phyloP scores from a whole-genome alignment of 2,797 vertebrate species.

The Craterocephalus amniculus region DNA sequence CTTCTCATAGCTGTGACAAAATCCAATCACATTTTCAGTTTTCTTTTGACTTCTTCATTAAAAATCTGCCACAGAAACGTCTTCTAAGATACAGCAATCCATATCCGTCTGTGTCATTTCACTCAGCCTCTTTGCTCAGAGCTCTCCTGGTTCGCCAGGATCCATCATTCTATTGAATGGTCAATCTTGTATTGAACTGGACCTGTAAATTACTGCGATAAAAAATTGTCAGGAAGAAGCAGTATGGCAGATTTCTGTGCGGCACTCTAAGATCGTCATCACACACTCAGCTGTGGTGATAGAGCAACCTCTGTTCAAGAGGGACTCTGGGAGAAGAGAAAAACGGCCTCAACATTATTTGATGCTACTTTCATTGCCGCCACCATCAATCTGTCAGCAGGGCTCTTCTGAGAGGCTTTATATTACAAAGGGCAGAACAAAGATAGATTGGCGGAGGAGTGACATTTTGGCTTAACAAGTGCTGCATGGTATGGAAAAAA shows the following conservation, averaged over 20 bases:
- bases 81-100: conserved; percentile 27
- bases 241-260: conserved; percentile 23
- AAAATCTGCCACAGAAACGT: conserved; percentile 3
- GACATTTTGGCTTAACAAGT: not conserved
- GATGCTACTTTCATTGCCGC: conserved; percentile 13
- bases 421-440: conserved; percentile 24
- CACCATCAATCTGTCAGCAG: conserved; percentile 18
- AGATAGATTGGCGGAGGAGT: conserved; percentile 13
- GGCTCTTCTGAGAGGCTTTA: conserved; percentile 13
- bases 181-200: conserved; percentile 40
- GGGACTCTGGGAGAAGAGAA: not conserved
- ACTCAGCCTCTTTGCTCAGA: not conserved
- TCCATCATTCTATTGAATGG: conserved; percentile 33
- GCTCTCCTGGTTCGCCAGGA: conserved; percentile 12
- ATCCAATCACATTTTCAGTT: conserved; percentile 23
- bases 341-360: conserved; percentile 18
- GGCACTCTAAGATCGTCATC: conserved; percentile 31
- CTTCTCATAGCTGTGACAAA: not conserved
- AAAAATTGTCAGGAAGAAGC: conserved; percentile 26
- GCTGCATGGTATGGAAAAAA: not conserved
- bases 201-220: conserved; percentile 21
- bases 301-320: conserved; percentile 18
- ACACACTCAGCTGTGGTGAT: conserved; percentile 7
- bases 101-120: conserved; percentile 27
- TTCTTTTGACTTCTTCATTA: conserved; percentile 23